Base-by-base conservation (phyloP, 2,888 invertebrate species). In the Miltochrista miniata region DNA sequence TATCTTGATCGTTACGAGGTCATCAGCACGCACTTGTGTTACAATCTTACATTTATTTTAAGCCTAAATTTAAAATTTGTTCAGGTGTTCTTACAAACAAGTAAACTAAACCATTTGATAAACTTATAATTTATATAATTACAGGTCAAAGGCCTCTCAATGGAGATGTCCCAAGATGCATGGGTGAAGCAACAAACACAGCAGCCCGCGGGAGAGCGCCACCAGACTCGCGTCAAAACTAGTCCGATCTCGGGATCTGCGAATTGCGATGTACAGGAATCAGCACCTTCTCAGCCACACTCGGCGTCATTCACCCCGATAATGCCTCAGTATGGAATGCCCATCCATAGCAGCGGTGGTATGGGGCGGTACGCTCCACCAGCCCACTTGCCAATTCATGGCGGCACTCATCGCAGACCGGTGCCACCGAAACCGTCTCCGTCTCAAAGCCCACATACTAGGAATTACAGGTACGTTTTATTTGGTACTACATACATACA, bases 321-420 rank as follows among this genome's bases (percentile, higher is more conserved):
- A 40, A 83, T 91, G 76, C 86, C 87, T 7, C 83, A 82, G 59
- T 90, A 90, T 44, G 80, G 80, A 24, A 76, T 85, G 76, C 87
- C 86, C 24, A 81, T 87, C 56, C 85, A 91, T 45, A 86, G 76
- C 10, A 74, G 81, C 11, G 87, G 87, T 4, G 71, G 76, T 45
- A 83, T 95, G 74, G 88, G 90, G 2, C 85, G 90, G 13, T 90
- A 94, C 58, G 89, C 83, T 15, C 90, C 89, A 33, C 91, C 90
- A 9, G 85, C 87, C 3, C 80, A 93, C 89, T 79, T 87, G 62
- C 93, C 94, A 35, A 92, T 95, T 69, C 94, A 95, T 67, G 90
- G 93, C 15, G 83, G 81, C 11, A 70, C 85, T 4, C 89, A 87
- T 51, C 89, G 91, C 55, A 76, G 91, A 68, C 89, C 92, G 24